Base-by-base conservation (phyloP, 2,113 vertebrate genomes). In the Myrmecophaga tridactyla region DNA sequence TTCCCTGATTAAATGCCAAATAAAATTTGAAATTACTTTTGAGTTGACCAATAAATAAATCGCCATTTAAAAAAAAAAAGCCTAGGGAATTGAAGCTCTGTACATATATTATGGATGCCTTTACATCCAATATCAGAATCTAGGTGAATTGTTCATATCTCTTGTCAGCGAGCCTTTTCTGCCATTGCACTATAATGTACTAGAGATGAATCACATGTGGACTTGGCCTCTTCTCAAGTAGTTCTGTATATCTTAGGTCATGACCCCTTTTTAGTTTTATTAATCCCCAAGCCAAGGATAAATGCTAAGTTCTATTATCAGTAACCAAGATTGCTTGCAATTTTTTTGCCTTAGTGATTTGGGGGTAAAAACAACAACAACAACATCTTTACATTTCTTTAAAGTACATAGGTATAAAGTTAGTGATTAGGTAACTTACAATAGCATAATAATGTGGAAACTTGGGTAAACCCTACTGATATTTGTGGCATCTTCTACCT, bases 401-500 rank as follows among this genome's bases (percentile, higher is more conserved):
- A 85, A 96, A 97, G 41, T 91, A 90, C 94, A 62, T 93, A 97
- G 97, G 97, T 95, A 95, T 96, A 94, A 96, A 97, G 93, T 97
- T 98, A 98, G 97, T 96, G 82, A 94, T 83, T 98, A 98, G 97
- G 82, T 98, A 97, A 96, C 85, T 96, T 98, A 98, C 85, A 95
- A 91, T 96, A 97, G 97, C 81, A 75, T 29, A 18, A 48, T 98
- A 97, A 96, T 85, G 96, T 97, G 96, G 96, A 97, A 76, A 96
- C 94, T 97, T 97, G 95, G 95, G 89, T 96, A 97, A 90, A 97
- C 90, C 97, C 88, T 97, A 96, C 90, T 97, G 83, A 93, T 85
- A 96, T 94, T 89, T 77, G 90, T 82, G 93, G 97, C 93, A 97
- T 96, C 97, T 98, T 97, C 98, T 98, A 98, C 98, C 98, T 98